phyloP scores from a whole-genome alignment of 2,797 vertebrate genomes.

The Euphonia xanthogaster region DNA sequence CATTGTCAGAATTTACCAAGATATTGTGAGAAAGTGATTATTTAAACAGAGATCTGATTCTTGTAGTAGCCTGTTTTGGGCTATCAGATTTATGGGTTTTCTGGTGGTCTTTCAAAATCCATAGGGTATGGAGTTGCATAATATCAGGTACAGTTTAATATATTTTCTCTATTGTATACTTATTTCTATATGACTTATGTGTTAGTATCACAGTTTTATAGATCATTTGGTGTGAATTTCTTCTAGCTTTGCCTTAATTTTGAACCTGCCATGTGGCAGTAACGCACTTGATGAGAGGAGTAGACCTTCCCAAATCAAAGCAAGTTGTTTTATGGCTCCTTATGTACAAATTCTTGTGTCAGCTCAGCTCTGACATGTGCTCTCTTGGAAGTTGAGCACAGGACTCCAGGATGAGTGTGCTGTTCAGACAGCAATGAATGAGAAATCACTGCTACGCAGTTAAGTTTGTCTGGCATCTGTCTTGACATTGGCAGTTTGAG shows the following conservation, averaged over 20 bases:
- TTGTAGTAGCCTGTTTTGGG: not conserved
- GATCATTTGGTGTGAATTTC: not conserved
- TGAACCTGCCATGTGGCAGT: not conserved
- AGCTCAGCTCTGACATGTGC: not conserved
- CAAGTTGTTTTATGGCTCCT: not conserved
- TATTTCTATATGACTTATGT: not conserved
- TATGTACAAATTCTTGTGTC: not conserved
- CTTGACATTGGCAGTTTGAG: conserved; percentile 25
- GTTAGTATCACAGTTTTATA: not conserved
- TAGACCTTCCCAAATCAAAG: not conserved
- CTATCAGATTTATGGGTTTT: not conserved
- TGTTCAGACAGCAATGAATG: not conserved
- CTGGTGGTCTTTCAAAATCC: not conserved
- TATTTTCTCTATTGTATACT: not conserved
- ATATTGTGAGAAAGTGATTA: not conserved
- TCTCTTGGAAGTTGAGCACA: not conserved
- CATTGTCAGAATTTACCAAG: not conserved
- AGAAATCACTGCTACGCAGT: not conserved
- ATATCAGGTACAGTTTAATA: not conserved
- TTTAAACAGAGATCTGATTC: not conserved
- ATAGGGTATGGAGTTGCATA: not conserved
- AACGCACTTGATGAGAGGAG: not conserved
- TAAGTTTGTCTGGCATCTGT: conserved; percentile 23
- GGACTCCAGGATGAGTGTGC: not conserved
- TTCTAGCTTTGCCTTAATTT: not conserved